Percentiles rank a stretch among this genome's conserved stretches.
Conservation (phyloP, 2,113 vertebrate genomes). For the Diglossa brunneiventris region DNA sequence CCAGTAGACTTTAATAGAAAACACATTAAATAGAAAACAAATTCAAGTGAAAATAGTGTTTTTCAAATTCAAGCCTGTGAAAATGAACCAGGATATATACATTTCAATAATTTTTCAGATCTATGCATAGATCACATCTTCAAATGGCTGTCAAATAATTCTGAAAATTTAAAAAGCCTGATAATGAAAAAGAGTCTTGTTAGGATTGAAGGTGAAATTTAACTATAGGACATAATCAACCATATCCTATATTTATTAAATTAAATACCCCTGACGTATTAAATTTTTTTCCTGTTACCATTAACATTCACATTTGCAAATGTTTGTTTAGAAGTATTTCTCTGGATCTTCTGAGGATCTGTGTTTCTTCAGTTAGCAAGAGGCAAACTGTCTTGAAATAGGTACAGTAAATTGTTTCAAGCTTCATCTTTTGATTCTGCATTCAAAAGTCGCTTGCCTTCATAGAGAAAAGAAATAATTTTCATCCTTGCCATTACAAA, state of each 20-base stretch:
- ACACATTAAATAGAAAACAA: not conserved
- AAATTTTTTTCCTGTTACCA: not conserved
- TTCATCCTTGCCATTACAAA: not conserved
- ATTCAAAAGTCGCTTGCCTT: not conserved
- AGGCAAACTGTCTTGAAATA: not conserved
- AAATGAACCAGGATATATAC: not conserved
- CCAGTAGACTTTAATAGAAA: not conserved
- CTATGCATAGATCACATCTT: not conserved
- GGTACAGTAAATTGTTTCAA: not conserved
- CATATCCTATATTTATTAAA: not conserved
- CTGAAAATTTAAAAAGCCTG: not conserved
- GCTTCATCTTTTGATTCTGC: not conserved
- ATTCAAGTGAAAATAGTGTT: not conserved
- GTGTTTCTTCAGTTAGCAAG: not conserved
- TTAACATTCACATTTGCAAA: not conserved
- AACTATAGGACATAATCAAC: not conserved
- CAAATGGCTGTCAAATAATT: not conserved
- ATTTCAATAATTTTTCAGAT: not conserved
- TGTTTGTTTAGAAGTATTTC: not conserved
- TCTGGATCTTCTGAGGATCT: not conserved
- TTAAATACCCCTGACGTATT: no score
- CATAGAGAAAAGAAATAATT: not conserved
- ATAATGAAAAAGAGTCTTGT: not conserved
- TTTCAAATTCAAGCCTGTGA: not conserved
- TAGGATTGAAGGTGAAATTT: not conserved